phyloP scores from a whole-genome alignment of 2,113 vertebrate species.

The Syngnathoides biaculeatus region DNA sequence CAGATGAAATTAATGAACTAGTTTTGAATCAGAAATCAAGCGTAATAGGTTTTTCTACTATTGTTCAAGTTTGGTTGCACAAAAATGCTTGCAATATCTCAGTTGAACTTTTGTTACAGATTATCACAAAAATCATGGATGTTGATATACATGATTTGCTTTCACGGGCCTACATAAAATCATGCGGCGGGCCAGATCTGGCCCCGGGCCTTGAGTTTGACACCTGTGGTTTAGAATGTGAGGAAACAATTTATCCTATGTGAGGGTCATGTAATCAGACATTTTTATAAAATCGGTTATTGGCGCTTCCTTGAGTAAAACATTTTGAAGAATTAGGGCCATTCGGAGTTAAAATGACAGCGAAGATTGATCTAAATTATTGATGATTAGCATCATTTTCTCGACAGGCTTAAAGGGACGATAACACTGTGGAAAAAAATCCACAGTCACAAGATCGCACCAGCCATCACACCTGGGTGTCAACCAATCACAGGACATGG shows the following conservation, averaged over 20 bases:
- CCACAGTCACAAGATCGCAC: constrained; percentile 31
- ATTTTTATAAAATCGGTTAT: background rate
- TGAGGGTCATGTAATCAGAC: background rate
- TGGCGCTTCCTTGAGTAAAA: background rate
- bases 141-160: no score
- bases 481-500: constrained; percentile 12
- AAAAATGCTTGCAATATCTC: no score
- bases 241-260: background rate
- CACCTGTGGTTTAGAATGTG: background rate
- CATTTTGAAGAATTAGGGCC: background rate
- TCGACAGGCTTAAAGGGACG: background rate
- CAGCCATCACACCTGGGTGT: constrained; percentile 27
- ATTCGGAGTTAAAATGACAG: background rate
- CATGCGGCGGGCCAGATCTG: no score
- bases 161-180: no score
- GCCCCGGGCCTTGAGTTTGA: no score
- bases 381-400: background rate
- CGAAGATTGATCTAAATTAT: background rate
- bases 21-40: no score
- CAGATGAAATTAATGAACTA: no score
- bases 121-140: no score
- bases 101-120: no score
- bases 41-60: no score
- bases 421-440: constrained; percentile 27
- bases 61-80: no score